A percentile compares a stretch with the other conserved stretches of the same genome.
phyloP scores from a whole-genome alignment of 2,113 vertebrate species.

The Mustela lutreola region DNA sequence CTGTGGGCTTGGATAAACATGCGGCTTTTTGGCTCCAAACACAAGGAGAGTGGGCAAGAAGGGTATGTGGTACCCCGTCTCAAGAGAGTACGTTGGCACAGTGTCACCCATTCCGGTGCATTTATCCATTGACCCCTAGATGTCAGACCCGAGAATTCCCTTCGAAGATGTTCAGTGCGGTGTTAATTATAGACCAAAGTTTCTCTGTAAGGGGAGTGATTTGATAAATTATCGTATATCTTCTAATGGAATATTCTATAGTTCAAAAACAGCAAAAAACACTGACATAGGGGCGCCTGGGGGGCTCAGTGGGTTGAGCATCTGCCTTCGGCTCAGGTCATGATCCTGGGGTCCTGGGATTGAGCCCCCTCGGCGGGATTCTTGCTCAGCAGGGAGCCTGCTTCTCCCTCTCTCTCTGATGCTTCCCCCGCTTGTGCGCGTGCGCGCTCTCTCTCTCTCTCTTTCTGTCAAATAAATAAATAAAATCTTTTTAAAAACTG shows the following conservation, averaged over 20 bases:
- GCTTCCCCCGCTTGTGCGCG: background rate
- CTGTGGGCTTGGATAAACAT: background rate
- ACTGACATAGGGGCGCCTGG: background rate
- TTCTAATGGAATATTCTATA: background rate
- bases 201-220: background rate
- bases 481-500: background rate
- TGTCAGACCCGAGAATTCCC: background rate
- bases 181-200: background rate
- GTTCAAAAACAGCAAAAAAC: background rate
- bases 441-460: too few relatives aligned
- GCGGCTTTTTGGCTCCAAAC: background rate
- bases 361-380: background rate
- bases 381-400: background rate
- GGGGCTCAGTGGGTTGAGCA: background rate
- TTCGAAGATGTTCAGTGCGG: background rate
- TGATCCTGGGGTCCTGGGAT: background rate
- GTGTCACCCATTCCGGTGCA: rapidly evolving
- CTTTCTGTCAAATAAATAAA: too few relatives aligned
- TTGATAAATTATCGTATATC: background rate
- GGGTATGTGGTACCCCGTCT: rapidly evolving
- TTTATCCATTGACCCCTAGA: background rate
- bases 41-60: background rate
- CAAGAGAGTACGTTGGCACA: rapidly evolving
- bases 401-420: background rate
- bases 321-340: background rate